Percentiles rank a stretch among this genome's conserved stretches.
phyloP scores from a whole-genome alignment of 2,797 vertebrate species.

The Mareca strepera region DNA sequence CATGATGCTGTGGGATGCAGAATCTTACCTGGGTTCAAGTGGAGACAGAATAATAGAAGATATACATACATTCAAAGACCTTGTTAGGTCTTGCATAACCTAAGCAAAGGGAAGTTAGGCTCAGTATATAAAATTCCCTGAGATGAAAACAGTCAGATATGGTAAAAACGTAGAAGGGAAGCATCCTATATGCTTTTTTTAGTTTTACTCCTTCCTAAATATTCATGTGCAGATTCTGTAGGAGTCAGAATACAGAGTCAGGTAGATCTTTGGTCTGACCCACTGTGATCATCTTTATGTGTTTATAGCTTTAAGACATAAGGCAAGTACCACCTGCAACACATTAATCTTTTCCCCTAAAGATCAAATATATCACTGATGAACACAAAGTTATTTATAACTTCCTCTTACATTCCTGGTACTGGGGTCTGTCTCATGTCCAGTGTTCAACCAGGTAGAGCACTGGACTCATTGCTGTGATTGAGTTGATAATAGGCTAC shows the following conservation, averaged over 20 bases:
- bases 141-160: not conserved
- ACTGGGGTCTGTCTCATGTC: accelerated
- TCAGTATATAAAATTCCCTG: not conserved
- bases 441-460: not conserved
- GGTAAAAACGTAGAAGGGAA: not conserved
- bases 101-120: not conserved
- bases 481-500: not conserved
- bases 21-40: not conserved
- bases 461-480: accelerated
- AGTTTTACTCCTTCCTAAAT: not conserved
- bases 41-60: not conserved
- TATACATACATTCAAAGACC: too few species aligned
- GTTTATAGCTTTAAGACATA: not conserved
- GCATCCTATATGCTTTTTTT: not conserved
- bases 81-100: too few species aligned
- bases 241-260: not conserved
- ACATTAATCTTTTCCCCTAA: not conserved
- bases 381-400: not conserved
- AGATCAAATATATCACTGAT: not conserved
- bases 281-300: not conserved
- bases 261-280: not conserved
- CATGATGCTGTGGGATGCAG: not conserved
- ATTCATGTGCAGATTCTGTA: not conserved
- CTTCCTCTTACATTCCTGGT: not conserved
- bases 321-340: not conserved